Conservation (phyloP, 2,797 vertebrate genomes). For the Siniperca scherzeri region DNA sequence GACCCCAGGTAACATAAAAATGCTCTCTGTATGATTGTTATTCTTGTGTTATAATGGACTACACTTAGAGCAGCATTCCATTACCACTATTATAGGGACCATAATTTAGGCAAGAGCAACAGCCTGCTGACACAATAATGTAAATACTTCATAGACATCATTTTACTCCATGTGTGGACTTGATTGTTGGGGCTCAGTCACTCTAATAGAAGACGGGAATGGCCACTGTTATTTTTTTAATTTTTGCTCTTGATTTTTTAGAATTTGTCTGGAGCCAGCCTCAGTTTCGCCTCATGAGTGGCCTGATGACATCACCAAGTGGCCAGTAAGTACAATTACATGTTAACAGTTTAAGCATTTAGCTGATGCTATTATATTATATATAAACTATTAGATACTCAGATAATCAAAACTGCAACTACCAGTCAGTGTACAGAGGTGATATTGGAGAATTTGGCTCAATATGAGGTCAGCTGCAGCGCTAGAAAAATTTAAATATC, state of each 20-base stretch:
- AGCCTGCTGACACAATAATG: neutral
- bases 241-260: constrained; percentile 64
- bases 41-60: neutral
- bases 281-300: constrained; percentile 95
- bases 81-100: neutral
- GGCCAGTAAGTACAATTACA: constrained; percentile 90
- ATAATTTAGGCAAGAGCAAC: neutral
- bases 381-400: neutral
- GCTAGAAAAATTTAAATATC: neutral
- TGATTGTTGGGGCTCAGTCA: neutral
- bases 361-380: neutral
- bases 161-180: neutral
- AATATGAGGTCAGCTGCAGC: neutral
- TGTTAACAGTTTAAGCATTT: neutral
- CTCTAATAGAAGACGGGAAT: neutral
- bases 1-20: constrained; percentile 92
- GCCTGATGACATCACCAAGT: constrained; percentile 98
- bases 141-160: neutral
- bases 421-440: neutral
- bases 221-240: neutral
- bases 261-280: constrained; percentile 96
- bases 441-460: neutral
- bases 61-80: neutral
- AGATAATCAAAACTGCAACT: neutral
- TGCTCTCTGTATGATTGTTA: neutral